A percentile compares a stretch with the other conserved stretches of the same genome.
Conservation (phyloP, 1,140 invertebrate genomes). For the Coboldia fuscipes region DNA sequence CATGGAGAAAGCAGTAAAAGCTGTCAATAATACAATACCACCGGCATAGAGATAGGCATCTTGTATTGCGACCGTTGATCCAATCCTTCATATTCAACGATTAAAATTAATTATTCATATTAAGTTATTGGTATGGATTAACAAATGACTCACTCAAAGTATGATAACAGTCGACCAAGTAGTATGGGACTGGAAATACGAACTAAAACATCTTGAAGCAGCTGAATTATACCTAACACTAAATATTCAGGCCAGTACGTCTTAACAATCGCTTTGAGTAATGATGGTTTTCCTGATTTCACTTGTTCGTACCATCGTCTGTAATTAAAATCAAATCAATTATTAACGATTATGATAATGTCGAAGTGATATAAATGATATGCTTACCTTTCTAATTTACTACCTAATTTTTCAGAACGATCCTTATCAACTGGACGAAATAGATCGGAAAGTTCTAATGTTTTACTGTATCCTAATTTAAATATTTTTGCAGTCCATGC, state of each 20-base stretch:
- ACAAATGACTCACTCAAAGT: neutral
- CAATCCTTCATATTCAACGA: neutral
- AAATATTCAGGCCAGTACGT: slow-evolving; percentile 1
- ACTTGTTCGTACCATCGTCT: neutral
- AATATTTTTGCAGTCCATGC: slow-evolving; percentile 32
- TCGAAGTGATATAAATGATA: neutral
- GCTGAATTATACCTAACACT: neutral
- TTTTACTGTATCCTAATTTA: slow-evolving; percentile 27
- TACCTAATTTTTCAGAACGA: slow-evolving; percentile 23
- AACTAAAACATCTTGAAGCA: neutral
- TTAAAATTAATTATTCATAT: neutral
- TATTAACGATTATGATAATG: neutral
- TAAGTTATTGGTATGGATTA: slow-evolving; percentile 7
- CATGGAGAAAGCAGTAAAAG: slow-evolving; percentile 22
- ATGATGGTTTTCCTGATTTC: neutral
- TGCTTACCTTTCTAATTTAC: slow-evolving; percentile 27
- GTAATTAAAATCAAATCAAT: neutral
- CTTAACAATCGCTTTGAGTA: neutral
- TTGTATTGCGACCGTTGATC: slow-evolving; percentile 5
- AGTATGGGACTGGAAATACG: neutral
- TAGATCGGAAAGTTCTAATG: slow-evolving; percentile 28
- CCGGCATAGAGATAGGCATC: slow-evolving; percentile 27
- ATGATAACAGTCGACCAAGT: slow-evolving; percentile 1
- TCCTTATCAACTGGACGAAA: slow-evolving; percentile 29
- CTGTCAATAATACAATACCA: slow-evolving; percentile 25